Percentiles rank a stretch among this genome's conserved stretches.
Conservation (phyloP, 2,888 invertebrate genomes). For the Crematogaster levior region DNA sequence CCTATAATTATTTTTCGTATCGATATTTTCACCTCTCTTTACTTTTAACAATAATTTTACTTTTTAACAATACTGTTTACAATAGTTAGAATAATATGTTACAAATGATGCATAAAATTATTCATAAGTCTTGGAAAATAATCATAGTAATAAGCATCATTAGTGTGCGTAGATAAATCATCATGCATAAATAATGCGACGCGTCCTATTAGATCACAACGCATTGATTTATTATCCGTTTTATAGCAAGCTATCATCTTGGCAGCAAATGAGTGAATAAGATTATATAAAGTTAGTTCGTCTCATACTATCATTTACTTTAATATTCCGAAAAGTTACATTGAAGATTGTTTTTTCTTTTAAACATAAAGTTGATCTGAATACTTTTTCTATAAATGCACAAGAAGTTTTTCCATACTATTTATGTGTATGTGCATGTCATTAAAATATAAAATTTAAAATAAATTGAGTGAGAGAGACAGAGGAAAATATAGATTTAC, state of each 20-base stretch:
- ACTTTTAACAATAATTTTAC: too few species aligned
- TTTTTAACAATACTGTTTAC: background rate
- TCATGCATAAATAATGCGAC: background rate
- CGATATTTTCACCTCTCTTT: background rate
- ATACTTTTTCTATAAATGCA: background rate
- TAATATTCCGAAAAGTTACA: too few species aligned
- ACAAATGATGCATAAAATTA: background rate
- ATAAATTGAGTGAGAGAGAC: background rate
- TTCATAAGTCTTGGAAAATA: background rate
- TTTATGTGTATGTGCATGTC: too few species aligned
- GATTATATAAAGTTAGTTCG: background rate
- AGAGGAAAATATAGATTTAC: background rate
- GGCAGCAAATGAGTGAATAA: background rate
- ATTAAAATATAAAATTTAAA: background rate
- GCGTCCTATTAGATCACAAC: background rate
- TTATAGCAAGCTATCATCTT: constrained; percentile 11
- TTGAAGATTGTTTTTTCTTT: background rate
- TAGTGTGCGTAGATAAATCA: background rate
- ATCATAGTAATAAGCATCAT: too few species aligned
- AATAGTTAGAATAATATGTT: background rate
- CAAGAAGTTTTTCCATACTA: background rate
- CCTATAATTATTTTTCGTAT: background rate
- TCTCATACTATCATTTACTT: background rate
- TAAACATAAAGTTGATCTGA: background rate
- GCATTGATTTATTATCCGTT: constrained; percentile 26